A percentile compares a stretch with the other conserved stretches of the same genome.
Evolutionary conservation across 1,140 invertebrate species (phyloP).

Genomic region (Solenopsis invicta): DNA sequence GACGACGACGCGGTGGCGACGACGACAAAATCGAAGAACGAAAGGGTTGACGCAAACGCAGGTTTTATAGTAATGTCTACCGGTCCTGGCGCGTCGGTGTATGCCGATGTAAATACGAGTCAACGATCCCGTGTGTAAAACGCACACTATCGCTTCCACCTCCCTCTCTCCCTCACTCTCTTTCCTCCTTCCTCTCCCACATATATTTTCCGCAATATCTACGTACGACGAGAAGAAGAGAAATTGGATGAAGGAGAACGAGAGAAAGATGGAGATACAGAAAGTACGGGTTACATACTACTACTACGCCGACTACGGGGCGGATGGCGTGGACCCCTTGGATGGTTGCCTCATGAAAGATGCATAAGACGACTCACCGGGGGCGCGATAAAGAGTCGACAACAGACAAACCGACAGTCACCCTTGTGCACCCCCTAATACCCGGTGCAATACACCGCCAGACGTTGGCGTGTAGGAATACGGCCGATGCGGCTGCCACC

Average conservation of each 20-base stretch:
- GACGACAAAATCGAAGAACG: slow-evolving; percentile 43
- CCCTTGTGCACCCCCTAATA: slow-evolving; percentile 85
- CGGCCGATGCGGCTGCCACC: slow-evolving; percentile 79
- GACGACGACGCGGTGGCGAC: slow-evolving; percentile 17
- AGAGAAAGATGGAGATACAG: slow-evolving; percentile 66
- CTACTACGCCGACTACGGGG: slow-evolving; percentile 69
- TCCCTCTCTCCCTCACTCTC: background rate
- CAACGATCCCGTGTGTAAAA: slow-evolving; percentile 60
- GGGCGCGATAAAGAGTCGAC: slow-evolving; percentile 88
- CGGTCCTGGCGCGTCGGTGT: background rate
- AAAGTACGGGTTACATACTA: slow-evolving; percentile 68
- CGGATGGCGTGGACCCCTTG: slow-evolving; percentile 85
- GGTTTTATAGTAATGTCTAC: slow-evolving; percentile 58
- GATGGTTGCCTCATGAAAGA: slow-evolving; percentile 87
- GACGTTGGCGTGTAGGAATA: slow-evolving; percentile 69
- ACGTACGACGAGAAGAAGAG: slow-evolving; percentile 50
- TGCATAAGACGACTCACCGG: slow-evolving; percentile 88
- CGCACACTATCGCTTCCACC: slow-evolving; percentile 23
- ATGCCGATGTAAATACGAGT: slow-evolving; percentile 61
- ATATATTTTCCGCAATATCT: slow-evolving; percentile 61
- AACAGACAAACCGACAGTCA: slow-evolving; percentile 87
- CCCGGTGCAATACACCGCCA: slow-evolving; percentile 85
- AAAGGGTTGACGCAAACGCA: slow-evolving; percentile 43
- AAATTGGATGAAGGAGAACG: slow-evolving; percentile 23
- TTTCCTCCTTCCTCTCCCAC: background rate